These are phyloP conservation scores for Berghia stephanieae DNA, from an alignment of 1,140 invertebrate genomes.

Conservation along the genomic window DNA sequence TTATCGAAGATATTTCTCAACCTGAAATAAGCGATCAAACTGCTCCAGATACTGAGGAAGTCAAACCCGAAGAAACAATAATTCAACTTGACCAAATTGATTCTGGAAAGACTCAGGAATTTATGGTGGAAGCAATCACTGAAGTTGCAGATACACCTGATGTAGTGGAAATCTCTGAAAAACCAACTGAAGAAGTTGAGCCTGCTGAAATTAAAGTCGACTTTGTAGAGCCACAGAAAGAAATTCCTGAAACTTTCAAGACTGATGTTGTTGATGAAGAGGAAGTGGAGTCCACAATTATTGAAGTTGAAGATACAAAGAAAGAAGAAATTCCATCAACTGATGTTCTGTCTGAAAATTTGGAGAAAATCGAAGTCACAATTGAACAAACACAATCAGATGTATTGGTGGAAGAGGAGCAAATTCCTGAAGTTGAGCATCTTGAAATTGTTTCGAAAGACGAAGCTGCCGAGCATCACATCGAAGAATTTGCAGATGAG, in stretches of 20 bases:
- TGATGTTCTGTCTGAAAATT: too few relatives aligned
- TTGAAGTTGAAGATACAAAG: conserved; percentile 37
- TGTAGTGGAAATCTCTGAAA: conserved; percentile 37
- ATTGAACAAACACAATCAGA: conserved; percentile 38
- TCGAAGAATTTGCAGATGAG: conserved; percentile 39
- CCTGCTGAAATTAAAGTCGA: conserved; percentile 44
- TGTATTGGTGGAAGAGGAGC: too few relatives aligned
- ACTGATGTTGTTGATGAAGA: conserved; percentile 36
- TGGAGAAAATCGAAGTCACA: too few relatives aligned
- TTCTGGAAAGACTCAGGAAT: conserved; percentile 35
- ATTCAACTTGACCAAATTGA: conserved; percentile 38
- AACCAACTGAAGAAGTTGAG: conserved; percentile 36
- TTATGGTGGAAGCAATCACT: conserved; percentile 30
- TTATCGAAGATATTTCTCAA: conserved; percentile 32
- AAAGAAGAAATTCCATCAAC: conserved; percentile 32
- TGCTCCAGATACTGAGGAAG: conserved; percentile 34
- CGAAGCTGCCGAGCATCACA: conserved; percentile 26
- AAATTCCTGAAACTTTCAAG: conserved; percentile 34
- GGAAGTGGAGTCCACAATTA: conserved; percentile 32
- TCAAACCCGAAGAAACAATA: conserved; percentile 32
- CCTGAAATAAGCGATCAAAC: conserved; percentile 30
- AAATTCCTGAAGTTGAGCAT: conserved; percentile 38
- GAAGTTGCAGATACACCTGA: conserved; percentile 37
- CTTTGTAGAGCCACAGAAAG: conserved; percentile 31
- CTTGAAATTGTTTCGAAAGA: too few relatives aligned